Base-by-base conservation (phyloP, 2,113 vertebrate genomes). In the Esox niger region DNA sequence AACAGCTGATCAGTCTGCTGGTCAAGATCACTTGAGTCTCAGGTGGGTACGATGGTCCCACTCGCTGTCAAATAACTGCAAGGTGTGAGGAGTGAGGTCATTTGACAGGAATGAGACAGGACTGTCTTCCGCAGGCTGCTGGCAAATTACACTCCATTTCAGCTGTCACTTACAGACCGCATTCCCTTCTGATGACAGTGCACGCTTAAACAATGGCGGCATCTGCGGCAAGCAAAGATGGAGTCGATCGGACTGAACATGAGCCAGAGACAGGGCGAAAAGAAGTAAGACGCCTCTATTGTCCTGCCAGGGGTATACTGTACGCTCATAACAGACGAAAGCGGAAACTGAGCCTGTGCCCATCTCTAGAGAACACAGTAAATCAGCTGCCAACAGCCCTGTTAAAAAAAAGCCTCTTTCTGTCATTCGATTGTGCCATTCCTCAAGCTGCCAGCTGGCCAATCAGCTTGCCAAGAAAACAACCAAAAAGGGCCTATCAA, bases 161-260 rank as follows among this genome's bases (percentile, higher is more conserved):
- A n/a, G n/a, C n/a, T n/a, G n/a, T n/a, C n/a, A n/a, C n/a, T n/a
- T n/a, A n/a, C n/a, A n/a, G n/a, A n/a, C n/a, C n/a, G n/a, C n/a
- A n/a, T n/a, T n/a, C n/a, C n/a, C n/a, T n/a, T n/a, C n/a, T n/a
- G n/a, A n/a, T n/a, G n/a, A n/a, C n/a, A n/a, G n/a, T n/a, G n/a
- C n/a, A n/a, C 15, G 15, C 35, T 17, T 43, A 15, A 17, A 80
- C 75, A 82, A 82, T 70, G 60, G 68, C 60, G 68, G 78, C 74
- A 82, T 84, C 72, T 83, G 66, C 70, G 73, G 25, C 55, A 47
- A 59, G 47, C 31, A 32, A 71, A 20, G 38, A 27, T 68, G 61
- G 43, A 20, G 31, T 2, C 13, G 5, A 6, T 6, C 1, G 2
- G 43, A 4, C 3, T 32, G 32, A 35, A 49, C 29, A 64, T 60